These are phyloP conservation scores for Microctenopoma stevenorrisi DNA, from an alignment of 2,797 vertebrate genomes.

Conservation along the genomic window DNA sequence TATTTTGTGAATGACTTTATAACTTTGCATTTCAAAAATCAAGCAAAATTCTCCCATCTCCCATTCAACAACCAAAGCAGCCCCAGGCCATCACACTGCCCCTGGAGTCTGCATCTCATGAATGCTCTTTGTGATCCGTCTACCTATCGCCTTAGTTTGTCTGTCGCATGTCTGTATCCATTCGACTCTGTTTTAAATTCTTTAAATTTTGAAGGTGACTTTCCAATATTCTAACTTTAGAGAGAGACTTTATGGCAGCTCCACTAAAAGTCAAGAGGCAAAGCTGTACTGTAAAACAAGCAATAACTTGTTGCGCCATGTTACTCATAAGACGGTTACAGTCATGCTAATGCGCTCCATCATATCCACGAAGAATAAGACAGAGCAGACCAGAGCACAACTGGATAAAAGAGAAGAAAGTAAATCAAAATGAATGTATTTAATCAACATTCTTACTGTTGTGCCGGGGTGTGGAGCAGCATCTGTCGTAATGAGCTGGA, in stretches of 20 bases:
- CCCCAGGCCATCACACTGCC: no score
- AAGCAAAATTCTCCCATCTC: no score
- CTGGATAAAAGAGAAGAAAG: not conserved
- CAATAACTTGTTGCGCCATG: not conserved
- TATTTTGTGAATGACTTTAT: no score
- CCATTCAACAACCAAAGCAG: no score
- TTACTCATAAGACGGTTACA: not conserved
- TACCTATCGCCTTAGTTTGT: no score
- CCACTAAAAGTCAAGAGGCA: not conserved
- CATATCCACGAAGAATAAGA: not conserved
- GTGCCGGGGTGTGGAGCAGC: slow-evolving; percentile 58
- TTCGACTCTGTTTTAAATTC: no score
- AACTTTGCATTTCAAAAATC: no score
- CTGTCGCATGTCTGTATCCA: no score
- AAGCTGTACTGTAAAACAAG: not conserved
- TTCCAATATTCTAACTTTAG: slow-evolving; percentile 3
- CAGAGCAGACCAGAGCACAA: not conserved
- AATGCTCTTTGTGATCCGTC: no score
- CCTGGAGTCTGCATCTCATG: no score
- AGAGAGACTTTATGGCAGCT: slow-evolving; percentile 1
- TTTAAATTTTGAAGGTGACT: not conserved
- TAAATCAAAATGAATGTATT: not conserved
- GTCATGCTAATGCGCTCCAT: not conserved
- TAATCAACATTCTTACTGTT: slow-evolving; percentile 65
- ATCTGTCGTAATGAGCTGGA: slow-evolving; percentile 38